These are phyloP conservation scores for Geopemphigus sp. DNA, from an alignment of 1,140 invertebrate species.

Conservation along the genomic window DNA sequence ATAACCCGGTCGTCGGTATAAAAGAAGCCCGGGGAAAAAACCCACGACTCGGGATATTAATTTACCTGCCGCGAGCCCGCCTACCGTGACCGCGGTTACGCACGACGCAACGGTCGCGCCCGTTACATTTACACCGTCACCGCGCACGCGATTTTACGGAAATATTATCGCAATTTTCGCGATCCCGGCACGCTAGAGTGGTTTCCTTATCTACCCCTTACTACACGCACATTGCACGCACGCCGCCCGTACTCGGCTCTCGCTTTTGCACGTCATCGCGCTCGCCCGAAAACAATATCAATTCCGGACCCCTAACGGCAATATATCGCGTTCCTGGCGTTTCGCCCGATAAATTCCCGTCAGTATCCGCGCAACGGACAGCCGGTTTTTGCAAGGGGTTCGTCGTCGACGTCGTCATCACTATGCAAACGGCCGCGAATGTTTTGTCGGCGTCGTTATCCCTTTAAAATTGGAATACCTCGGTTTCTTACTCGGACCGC, in stretches of 20 bases:
- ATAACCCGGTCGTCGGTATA: background rate
- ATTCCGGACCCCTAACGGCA: background rate
- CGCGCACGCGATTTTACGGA: no score
- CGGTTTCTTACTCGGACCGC: background rate
- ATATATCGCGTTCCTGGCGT: constrained; percentile 14
- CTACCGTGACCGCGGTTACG: background rate
- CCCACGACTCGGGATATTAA: background rate
- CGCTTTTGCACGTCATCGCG: background rate
- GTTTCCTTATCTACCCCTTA: background rate
- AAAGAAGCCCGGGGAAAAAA: background rate
- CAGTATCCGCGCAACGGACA: background rate
- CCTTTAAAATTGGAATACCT: constrained; percentile 12
- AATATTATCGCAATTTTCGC: background rate
- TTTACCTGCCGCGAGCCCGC: background rate
- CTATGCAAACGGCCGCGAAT: background rate
- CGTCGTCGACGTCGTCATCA: background rate
- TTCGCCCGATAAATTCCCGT: constrained; percentile 13
- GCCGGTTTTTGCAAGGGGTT: background rate
- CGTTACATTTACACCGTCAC: no score
- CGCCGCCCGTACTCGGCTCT: no score
- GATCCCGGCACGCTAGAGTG: no score
- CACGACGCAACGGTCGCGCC: background rate
- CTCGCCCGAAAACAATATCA: constrained; percentile 1
- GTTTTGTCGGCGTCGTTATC: background rate
- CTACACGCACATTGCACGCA: no score